These are phyloP conservation scores for Porphyrio hochstetteri DNA, from an alignment of 2,113 vertebrate species.

Conservation along the genomic window DNA sequence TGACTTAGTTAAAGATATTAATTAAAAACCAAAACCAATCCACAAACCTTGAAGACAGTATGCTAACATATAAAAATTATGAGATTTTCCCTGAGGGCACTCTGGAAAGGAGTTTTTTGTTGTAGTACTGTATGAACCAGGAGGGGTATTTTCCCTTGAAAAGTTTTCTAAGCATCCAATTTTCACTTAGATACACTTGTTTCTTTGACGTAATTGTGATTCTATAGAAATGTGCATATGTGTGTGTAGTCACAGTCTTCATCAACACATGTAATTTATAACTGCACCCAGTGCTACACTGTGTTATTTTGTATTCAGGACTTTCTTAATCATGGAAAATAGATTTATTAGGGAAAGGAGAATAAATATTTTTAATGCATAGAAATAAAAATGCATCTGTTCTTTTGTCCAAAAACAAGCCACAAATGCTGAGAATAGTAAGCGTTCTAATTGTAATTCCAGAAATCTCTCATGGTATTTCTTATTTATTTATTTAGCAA, in stretches of 20 bases:
- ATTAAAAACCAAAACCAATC: background rate
- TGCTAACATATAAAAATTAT: background rate
- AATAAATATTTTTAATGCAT: background rate
- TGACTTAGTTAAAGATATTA: background rate
- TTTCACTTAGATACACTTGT: background rate
- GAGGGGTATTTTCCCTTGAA: background rate
- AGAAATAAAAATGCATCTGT: background rate
- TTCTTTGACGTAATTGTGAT: background rate
- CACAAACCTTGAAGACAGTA: background rate
- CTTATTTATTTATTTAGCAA: constrained; percentile 50
- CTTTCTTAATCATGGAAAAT: background rate
- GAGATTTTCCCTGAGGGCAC: background rate
- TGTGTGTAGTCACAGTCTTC: background rate
- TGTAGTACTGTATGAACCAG: background rate
- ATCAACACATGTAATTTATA: background rate
- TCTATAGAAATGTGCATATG: background rate
- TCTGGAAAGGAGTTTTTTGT: background rate
- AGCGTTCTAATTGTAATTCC: constrained; percentile 59
- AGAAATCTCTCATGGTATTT: constrained; percentile 41
- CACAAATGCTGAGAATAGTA: constrained; percentile 35
- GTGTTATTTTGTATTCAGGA: background rate
- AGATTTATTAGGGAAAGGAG: background rate
- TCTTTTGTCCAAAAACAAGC: constrained; percentile 52
- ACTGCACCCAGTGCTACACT: background rate
- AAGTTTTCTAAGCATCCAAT: background rate